Base-by-base conservation (phyloP, 2,888 invertebrate genomes). In the Prosopocoilus inquinatus region DNA sequence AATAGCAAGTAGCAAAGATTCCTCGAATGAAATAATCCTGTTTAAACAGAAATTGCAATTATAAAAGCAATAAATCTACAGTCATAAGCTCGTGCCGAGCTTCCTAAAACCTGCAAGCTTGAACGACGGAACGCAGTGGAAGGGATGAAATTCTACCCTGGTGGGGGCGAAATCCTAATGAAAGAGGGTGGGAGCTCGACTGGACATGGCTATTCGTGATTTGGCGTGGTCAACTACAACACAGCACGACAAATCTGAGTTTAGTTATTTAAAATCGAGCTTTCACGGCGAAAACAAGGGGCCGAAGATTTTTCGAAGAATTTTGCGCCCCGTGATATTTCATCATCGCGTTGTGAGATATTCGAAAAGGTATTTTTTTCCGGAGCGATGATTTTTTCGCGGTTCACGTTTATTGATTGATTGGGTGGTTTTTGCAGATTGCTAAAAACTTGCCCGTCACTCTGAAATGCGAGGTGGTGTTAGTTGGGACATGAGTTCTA, bases 401-500 rank as follows among this genome's bases (percentile, higher is more conserved):
- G 20, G 20, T 28, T 28, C 20, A 5, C 20, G 20, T 28, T 28
- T 28, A 28, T 28, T 28, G 20, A 28, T 28, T 28, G 20, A 28
- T 28, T 28, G 20, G 20, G 4, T 28, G 20, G 20, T 28, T 28
- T 41, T 41, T 41, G 13, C 41, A 41, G 41, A n/a, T 3, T 41
- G 20, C 20, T 28, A 15, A 41, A 41, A 13, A 9, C 41, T 41
- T 15, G 9, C 9, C 15, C 15, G 16, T 41, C 15, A 16, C 9
- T 44, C 43, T 62, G 65, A 66, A 61, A 70, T 69, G 70, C 65
- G 66, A 66, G 70, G 69, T 50, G 65, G 66, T 52, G 64, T 59
- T 46, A 61, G 66, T 41, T 65, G 60, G 59, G 67, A 71, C 50
- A 72, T 72, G 71, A 67, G 65, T 57, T 68, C 74, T 4, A 65